Percentiles rank a stretch among this genome's conserved stretches.
phyloP scores from a whole-genome alignment of 2,113 vertebrate species.

The Leuciscus idus region DNA sequence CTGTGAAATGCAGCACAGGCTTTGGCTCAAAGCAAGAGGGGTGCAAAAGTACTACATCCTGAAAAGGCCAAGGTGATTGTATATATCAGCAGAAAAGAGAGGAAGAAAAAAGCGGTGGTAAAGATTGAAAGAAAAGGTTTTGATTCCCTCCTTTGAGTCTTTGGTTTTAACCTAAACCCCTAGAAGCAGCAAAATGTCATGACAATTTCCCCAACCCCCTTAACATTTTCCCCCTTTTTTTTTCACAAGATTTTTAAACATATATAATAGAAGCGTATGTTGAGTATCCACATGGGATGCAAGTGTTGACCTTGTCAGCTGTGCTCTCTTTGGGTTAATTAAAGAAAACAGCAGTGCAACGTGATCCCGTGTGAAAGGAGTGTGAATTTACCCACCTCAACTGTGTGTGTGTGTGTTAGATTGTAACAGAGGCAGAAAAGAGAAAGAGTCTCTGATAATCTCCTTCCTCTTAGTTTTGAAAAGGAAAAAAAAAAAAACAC shows the following conservation, averaged over 20 bases:
- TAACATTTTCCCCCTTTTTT: slow-evolving; percentile 41
- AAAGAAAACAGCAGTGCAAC: slow-evolving; percentile 79
- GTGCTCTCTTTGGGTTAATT: slow-evolving; percentile 82
- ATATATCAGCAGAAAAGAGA: slow-evolving; percentile 60
- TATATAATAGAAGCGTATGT: slow-evolving; percentile 69
- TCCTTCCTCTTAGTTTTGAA: slow-evolving; percentile 17
- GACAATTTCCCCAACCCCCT: slow-evolving; percentile 51
- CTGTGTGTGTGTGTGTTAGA: slow-evolving; percentile 24
- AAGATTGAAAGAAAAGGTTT: slow-evolving; percentile 51
- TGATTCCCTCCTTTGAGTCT: slow-evolving; percentile 66
- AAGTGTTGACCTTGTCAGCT: slow-evolving; percentile 78
- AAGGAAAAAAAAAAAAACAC: neutral
- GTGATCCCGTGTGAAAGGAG: slow-evolving; percentile 75
- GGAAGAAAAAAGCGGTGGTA: neutral
- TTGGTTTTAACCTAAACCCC: slow-evolving; percentile 64
- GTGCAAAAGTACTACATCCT: slow-evolving; percentile 17
- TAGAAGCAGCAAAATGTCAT: slow-evolving; percentile 65
- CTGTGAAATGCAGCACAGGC: slow-evolving; percentile 19
- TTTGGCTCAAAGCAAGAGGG: slow-evolving; percentile 9
- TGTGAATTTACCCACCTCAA: slow-evolving; percentile 48
- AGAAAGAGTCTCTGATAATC: slow-evolving; percentile 23
- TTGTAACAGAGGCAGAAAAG: slow-evolving; percentile 27
- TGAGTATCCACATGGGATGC: slow-evolving; percentile 68
- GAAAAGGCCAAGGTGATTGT: slow-evolving; percentile 66
- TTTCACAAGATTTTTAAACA: slow-evolving; percentile 56